phyloP scores from a whole-genome alignment of 2,113 vertebrate genomes.

The Stigmatopora nigra region DNA sequence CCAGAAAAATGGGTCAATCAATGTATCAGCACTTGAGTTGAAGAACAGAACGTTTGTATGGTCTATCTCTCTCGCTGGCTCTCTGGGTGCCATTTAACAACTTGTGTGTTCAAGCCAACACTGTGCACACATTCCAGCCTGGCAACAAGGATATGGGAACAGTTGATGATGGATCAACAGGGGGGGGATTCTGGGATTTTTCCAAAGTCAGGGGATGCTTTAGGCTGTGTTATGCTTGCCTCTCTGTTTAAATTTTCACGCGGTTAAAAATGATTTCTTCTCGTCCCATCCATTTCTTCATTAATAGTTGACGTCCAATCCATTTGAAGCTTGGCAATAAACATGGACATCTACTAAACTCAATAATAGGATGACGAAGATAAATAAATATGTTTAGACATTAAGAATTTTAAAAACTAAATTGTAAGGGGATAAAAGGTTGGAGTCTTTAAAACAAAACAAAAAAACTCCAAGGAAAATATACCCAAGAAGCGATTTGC shows the following conservation, averaged over 20 bases:
- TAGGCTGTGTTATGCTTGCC: slow-evolving; percentile 25
- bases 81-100: slow-evolving; percentile 46
- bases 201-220: slow-evolving; percentile 35
- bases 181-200: slow-evolving; percentile 29
- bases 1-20: slow-evolving; percentile 24
- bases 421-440: no score
- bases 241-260: slow-evolving; percentile 9
- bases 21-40: slow-evolving; percentile 38
- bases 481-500: not conserved
- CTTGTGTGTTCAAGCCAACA: slow-evolving; percentile 50
- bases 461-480: not conserved
- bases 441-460: no score
- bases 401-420: not conserved
- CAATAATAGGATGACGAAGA: no score
- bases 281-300: no score
- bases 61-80: slow-evolving; percentile 1
- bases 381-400: no score
- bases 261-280: no score
- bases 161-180: slow-evolving; percentile 52
- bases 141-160: slow-evolving; percentile 44
- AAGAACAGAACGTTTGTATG: slow-evolving; percentile 30
- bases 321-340: no score
- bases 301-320: no score
- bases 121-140: slow-evolving; percentile 37
- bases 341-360: no score